phyloP scores from a whole-genome alignment of 2,888 invertebrate genomes.

The Heliconius erato region DNA sequence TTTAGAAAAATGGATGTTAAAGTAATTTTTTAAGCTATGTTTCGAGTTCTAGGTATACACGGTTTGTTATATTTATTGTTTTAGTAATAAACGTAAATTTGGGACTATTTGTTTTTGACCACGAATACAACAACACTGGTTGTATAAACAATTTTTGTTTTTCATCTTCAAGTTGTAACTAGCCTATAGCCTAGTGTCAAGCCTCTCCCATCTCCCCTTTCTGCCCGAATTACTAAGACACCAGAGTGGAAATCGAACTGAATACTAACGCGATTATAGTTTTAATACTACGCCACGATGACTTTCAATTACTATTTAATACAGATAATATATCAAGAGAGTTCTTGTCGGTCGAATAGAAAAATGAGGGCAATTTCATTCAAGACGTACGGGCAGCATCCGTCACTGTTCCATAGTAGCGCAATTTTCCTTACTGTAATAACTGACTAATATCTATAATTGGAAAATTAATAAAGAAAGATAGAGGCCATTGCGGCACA shows the following conservation, averaged over 20 bases:
- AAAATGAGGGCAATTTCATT: constrained; percentile 19
- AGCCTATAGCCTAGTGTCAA: no score
- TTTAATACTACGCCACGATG: background rate
- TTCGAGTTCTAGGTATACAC: constrained; percentile 45
- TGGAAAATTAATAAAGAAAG: background rate
- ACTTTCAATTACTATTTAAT: background rate
- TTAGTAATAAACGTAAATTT: constrained; percentile 23
- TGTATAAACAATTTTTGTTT: background rate
- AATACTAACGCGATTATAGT: background rate
- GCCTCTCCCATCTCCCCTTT: no score
- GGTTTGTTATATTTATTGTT: constrained; percentile 41
- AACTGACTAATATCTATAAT: background rate
- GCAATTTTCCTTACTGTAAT: constrained; percentile 4
- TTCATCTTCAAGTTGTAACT: no score
- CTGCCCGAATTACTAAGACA: no score
- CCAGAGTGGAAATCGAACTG: background rate
- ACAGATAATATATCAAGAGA: background rate
- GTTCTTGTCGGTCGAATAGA: constrained; percentile 10
- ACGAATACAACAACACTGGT: background rate
- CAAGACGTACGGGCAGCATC: constrained; percentile 15
- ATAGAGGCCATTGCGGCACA: no score
- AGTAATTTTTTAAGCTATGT: constrained; percentile 37
- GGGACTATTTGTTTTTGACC: background rate
- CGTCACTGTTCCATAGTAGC: constrained; percentile 9
- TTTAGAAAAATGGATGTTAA: background rate